Percentiles rank a stretch among this genome's conserved stretches.
phyloP scores from a whole-genome alignment of 1,140 invertebrate species.

The Brachionus koreanus region DNA sequence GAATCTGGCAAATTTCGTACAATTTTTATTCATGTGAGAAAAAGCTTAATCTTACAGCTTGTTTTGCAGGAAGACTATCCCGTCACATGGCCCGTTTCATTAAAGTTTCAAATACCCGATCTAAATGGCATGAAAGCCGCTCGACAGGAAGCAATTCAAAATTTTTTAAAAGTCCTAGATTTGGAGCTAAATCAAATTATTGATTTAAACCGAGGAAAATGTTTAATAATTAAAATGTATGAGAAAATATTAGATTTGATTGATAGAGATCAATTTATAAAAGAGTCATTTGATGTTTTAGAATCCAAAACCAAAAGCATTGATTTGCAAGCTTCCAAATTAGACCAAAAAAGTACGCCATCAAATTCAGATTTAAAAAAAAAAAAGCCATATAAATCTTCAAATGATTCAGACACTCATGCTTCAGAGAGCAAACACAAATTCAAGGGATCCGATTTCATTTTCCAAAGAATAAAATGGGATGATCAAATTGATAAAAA shows the following conservation, averaged over 20 bases:
- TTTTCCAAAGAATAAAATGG: constrained; percentile 40
- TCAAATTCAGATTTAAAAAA: neutral
- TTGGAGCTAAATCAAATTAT: constrained; percentile 9
- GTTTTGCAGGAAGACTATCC: constrained; percentile 26
- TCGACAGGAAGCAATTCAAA: constrained; percentile 7
- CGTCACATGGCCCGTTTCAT: neutral
- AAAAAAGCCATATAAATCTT: neutral
- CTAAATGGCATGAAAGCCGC: neutral
- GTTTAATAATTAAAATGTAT: neutral
- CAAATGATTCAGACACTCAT: neutral
- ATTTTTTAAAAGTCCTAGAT: neutral
- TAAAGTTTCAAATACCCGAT: neutral
- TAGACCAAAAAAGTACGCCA: neutral
- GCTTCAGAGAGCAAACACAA: neutral
- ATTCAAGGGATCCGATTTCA: constrained; percentile 39
- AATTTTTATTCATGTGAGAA: neutral
- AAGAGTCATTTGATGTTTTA: neutral
- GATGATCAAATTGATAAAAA: constrained; percentile 22
- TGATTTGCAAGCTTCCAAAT: neutral
- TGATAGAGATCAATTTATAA: neutral
- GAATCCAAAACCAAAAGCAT: neutral
- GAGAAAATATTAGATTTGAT: neutral
- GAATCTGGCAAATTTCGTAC: neutral
- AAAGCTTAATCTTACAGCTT: neutral
- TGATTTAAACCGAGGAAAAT: neutral